Evolutionary conservation across 2,113 vertebrate species (phyloP), one percentile per base, ranked within the genome.

Genomic region (Taurulus bubalis): DNA sequence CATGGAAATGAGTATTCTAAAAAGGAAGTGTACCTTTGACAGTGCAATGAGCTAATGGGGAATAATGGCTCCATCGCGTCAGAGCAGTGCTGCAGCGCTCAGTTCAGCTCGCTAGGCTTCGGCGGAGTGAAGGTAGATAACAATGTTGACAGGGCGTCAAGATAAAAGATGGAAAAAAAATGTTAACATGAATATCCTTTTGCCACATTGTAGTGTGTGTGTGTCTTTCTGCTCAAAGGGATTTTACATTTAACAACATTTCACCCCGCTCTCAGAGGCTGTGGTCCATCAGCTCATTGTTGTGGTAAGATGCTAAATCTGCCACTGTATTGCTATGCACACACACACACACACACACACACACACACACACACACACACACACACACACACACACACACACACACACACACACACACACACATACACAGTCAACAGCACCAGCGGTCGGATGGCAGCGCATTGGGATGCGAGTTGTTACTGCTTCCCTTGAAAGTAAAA

Each of bases 61-160:
- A 26, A 26, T 7, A 30, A n/a, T 11, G 66, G 16, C 55, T 60
- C 28, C 18, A 28, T 1, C 22, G 7, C 30, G 30, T 49, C 45
- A 9, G 9, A 10, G 40, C 22, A 15, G 49, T 49, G 8, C 30
- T 32, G 34, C 10, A 4, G 22, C 6, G 28, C 38, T 80, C 49
- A 28, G 0, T 66, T 59, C 62, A 38, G 30, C 6, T 59, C 42
- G n/a, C 71, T 34, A 14, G 10, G 32, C 51, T 58, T 15, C 18
- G 38, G 38, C 30, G n/a, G n/a, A 1, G 6, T 40, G n/a, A 71
- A 56, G 45, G 58, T 60, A 68, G 53, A 63, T 45, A 74, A 69
- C 24, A 62, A 42, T 14, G 55, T 55, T 26, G 34, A 60, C 55
- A 36, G 4, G 6, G 6, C 63, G 42, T 74, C n/a, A 36, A 65